Percentiles rank a stretch among this genome's conserved stretches.
These are phyloP conservation scores for Latrodectus elegans DNA, from an alignment of 2,888 invertebrate species.

Conservation along the genomic window DNA sequence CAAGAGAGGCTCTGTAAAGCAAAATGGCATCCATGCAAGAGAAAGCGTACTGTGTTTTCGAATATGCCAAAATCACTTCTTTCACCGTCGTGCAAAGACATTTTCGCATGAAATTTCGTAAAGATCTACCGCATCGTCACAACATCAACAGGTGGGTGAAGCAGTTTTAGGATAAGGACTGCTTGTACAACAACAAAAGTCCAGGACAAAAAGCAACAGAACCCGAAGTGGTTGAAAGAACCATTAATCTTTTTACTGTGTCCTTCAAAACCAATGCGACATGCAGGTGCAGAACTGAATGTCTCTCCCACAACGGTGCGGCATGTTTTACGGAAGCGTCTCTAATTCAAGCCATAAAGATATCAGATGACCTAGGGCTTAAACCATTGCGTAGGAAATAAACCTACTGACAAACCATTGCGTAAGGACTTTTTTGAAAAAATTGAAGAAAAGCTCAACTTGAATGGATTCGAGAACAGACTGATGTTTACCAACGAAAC, in stretches of 20 bases:
- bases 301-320: neutral
- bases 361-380: neutral
- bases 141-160: slow-evolving; percentile 7
- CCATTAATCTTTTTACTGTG: neutral
- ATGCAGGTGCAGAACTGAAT: slow-evolving; percentile 11
- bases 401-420: neutral
- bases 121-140: neutral
- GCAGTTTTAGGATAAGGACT: neutral
- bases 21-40: neutral
- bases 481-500: no score
- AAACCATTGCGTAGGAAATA: neutral
- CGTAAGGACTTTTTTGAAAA: no score
- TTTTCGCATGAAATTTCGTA: no score
- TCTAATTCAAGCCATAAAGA: no score
- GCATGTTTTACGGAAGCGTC: neutral
- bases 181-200: no score
- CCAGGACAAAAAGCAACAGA: no score
- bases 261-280: neutral
- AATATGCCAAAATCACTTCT: neutral
- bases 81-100: slow-evolving; percentile 2
- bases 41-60: slow-evolving; percentile 17
- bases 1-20: neutral
- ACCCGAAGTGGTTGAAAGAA: neutral
- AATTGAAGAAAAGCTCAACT: no score
- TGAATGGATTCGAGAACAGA: no score